Percentiles rank a stretch among this genome's conserved stretches.
Evolutionary conservation across 2,888 invertebrate genomes (phyloP).

Genomic region (Aphidius colemani): DNA sequence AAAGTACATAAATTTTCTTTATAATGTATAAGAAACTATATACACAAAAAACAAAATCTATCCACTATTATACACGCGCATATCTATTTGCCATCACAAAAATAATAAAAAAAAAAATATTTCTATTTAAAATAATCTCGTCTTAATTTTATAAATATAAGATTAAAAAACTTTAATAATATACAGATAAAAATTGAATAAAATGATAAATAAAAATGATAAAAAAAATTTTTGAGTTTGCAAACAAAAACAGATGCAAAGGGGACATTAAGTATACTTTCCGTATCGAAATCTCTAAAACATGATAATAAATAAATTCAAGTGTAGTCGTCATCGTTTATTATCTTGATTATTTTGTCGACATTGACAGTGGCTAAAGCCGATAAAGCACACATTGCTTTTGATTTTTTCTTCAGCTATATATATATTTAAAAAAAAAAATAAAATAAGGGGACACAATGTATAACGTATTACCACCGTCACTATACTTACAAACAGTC

Average conservation of each 20-base stretch:
- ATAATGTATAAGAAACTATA: background rate
- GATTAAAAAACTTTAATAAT: background rate
- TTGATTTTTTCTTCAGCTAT: constrained; percentile 41
- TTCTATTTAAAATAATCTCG: background rate
- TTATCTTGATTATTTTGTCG: constrained; percentile 20
- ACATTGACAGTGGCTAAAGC: constrained; percentile 19
- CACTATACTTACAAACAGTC: too few species aligned
- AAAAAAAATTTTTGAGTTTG: constrained; percentile 14
- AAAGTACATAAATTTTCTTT: constrained; percentile 9
- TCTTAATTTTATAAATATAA: background rate
- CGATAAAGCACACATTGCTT: constrained; percentile 57
- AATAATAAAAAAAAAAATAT: constrained; percentile 18
- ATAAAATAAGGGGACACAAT: constrained; percentile 30
- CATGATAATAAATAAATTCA: constrained; percentile 12
- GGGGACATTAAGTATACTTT: constrained; percentile 8
- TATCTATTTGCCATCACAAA: background rate
- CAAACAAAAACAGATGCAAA: constrained; percentile 17
- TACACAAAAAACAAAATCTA: background rate
- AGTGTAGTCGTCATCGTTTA: constrained; percentile 11
- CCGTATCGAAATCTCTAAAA: constrained; percentile 12
- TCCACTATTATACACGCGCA: background rate
- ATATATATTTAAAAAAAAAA: constrained; percentile 28
- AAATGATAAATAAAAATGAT: constrained; percentile 12
- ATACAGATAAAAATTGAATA: too few species aligned
- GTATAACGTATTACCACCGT: constrained; percentile 27